phyloP scores from a whole-genome alignment of 1,140 invertebrate species.

The Telenomus remus region DNA sequence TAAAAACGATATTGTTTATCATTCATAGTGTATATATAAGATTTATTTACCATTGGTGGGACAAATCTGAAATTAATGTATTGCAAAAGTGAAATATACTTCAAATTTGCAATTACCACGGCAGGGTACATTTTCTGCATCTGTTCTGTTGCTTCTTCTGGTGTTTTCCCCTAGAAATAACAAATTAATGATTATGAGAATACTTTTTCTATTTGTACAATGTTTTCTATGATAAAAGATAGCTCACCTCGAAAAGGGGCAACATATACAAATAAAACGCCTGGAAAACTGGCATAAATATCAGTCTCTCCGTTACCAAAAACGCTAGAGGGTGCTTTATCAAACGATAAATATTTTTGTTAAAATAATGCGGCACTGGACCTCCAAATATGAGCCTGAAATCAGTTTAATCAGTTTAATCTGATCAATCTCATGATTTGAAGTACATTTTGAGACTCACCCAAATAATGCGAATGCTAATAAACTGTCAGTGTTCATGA shows the following conservation, averaged over 20 bases:
- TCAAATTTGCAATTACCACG: constrained; percentile 22
- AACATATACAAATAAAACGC: constrained; percentile 45
- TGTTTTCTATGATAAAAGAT: constrained; percentile 2
- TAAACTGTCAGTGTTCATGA: constrained; percentile 79
- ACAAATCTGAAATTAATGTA: constrained; percentile 43
- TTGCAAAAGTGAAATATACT: constrained; percentile 40
- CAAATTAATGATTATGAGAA: neutral
- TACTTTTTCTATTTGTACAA: neutral
- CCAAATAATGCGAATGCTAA: constrained; percentile 83
- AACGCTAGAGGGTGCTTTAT: constrained; percentile 24
- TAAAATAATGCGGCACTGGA: constrained; percentile 47
- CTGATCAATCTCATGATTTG: neutral
- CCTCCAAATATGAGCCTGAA: constrained; percentile 47
- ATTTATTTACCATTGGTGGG: constrained; percentile 38
- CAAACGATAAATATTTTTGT: constrained; percentile 21
- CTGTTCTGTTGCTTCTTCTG: constrained; percentile 30
- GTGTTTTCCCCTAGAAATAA: constrained; percentile 25
- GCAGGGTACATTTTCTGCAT: constrained; percentile 29
- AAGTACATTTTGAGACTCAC: constrained; percentile 63
- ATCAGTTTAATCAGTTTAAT: neutral
- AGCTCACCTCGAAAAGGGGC: constrained; percentile 41
- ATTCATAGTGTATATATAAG: neutral
- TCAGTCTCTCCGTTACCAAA: constrained; percentile 38
- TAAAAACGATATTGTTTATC: too few species aligned
- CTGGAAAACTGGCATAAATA: constrained; percentile 47